phyloP scores from a whole-genome alignment of 2,888 invertebrate species.

The Drosophila leonis region DNA sequence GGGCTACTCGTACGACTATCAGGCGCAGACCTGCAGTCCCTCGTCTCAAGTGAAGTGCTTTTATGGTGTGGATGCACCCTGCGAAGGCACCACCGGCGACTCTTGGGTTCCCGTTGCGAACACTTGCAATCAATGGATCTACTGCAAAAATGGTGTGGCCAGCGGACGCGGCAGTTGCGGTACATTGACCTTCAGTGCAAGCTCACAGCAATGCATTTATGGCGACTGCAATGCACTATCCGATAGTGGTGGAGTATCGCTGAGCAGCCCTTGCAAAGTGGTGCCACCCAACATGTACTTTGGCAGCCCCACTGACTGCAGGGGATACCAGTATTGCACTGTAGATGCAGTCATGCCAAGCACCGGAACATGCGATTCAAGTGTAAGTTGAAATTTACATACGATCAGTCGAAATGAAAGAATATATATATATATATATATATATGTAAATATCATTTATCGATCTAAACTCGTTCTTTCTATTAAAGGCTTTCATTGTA shows the following conservation, averaged over 20 bases:
- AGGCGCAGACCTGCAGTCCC: conserved; percentile 27
- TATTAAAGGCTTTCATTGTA: conserved; percentile 34
- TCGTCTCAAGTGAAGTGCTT: conserved; percentile 41
- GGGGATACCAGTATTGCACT: conserved; percentile 38
- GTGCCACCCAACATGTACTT: conserved; percentile 46
- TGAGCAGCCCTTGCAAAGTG: conserved; percentile 33
- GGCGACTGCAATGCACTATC: conserved; percentile 26
- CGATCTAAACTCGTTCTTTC: not conserved
- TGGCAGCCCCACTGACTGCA: conserved; percentile 24
- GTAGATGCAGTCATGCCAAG: accelerated
- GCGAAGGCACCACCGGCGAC: not conserved
- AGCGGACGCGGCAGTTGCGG: conserved; percentile 24
- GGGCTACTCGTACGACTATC: conserved; percentile 41
- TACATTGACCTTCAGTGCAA: not conserved
- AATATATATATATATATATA: not conserved
- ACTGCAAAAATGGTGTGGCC: conserved; percentile 14
- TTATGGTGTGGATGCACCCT: conserved; percentile 48
- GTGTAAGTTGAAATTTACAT: conserved; percentile 32
- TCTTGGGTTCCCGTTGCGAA: conserved; percentile 47
- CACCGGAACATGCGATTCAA: accelerated
- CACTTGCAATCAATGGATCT: conserved; percentile 39
- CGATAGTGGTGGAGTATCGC: not conserved
- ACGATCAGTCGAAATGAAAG: no score
- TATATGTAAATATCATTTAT: no score
- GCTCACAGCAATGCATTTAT: conserved; percentile 9